phyloP scores from a whole-genome alignment of 2,113 vertebrate species.

The Sapajus apella region DNA sequence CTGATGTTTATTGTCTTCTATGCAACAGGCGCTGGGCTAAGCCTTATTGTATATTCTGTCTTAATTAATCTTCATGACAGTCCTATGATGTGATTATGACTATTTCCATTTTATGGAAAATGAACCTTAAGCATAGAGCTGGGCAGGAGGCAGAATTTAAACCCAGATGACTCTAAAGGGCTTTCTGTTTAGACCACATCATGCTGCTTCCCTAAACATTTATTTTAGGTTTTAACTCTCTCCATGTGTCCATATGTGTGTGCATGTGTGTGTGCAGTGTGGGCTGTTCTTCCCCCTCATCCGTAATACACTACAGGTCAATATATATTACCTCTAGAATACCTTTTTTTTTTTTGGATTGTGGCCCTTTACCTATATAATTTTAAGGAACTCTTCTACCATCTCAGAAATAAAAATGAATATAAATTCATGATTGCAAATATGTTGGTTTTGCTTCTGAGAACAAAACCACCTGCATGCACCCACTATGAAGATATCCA shows the following conservation, averaged over 20 bases:
- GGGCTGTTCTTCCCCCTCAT: background rate
- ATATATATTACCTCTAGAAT: background rate
- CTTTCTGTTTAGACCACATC: background rate
- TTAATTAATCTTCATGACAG: background rate
- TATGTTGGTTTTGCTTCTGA: constrained; percentile 37
- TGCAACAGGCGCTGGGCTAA: background rate
- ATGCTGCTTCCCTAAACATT: constrained; percentile 16
- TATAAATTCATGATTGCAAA: constrained; percentile 7
- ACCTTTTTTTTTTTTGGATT: background rate
- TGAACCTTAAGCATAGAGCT: background rate
- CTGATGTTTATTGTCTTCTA: background rate
- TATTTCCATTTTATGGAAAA: background rate
- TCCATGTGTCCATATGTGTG: background rate
- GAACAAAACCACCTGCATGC: constrained; percentile 54
- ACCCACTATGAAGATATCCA: background rate
- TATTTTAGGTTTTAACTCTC: background rate
- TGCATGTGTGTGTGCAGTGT: accelerated
- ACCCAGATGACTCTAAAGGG: background rate
- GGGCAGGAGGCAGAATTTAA: background rate
- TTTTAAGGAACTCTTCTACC: background rate
- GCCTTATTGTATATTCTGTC: background rate
- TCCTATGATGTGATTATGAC: background rate
- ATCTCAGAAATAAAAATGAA: constrained; percentile 1
- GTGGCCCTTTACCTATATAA: background rate
- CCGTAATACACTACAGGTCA: background rate